Conservation (phyloP, 2,113 vertebrate species). For the Hemibagrus wyckioides region DNA sequence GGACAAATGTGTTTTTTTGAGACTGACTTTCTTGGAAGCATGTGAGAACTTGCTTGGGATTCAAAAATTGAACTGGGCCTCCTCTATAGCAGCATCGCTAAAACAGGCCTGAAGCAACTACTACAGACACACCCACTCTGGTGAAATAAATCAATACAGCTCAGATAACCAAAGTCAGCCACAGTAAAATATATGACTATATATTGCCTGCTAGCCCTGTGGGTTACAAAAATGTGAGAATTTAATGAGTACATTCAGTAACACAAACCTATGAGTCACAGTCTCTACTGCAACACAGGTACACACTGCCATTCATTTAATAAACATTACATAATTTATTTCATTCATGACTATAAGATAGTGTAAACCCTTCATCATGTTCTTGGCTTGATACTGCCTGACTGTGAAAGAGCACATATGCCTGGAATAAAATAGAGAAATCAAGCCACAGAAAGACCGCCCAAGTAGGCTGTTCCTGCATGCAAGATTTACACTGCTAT, state of each 20-base stretch:
- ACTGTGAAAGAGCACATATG: background rate
- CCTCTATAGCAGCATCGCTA: conserved; percentile 42
- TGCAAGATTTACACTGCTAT: background rate
- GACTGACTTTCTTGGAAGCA: conserved; percentile 52
- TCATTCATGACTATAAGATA: background rate
- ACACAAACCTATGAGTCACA: background rate
- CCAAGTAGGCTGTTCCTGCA: background rate
- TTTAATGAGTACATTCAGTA: background rate
- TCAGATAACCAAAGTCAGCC: background rate
- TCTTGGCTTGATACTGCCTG: background rate
- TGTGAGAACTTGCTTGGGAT: conserved; percentile 61
- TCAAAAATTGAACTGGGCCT: conserved; percentile 49
- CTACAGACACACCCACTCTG: background rate
- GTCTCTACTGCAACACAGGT: background rate
- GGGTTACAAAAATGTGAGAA: background rate
- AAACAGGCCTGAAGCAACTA: conserved; percentile 24
- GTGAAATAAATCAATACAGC: background rate
- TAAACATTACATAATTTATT: background rate
- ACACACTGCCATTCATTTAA: background rate
- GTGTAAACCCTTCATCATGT: background rate
- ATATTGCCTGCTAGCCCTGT: background rate
- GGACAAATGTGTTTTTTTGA: conserved; percentile 60
- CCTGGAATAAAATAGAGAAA: background rate
- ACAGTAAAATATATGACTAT: background rate
- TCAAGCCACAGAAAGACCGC: background rate